These are phyloP conservation scores for Pogoniulus pusillus DNA, from an alignment of 2,797 vertebrate species.

Conservation along the genomic window DNA sequence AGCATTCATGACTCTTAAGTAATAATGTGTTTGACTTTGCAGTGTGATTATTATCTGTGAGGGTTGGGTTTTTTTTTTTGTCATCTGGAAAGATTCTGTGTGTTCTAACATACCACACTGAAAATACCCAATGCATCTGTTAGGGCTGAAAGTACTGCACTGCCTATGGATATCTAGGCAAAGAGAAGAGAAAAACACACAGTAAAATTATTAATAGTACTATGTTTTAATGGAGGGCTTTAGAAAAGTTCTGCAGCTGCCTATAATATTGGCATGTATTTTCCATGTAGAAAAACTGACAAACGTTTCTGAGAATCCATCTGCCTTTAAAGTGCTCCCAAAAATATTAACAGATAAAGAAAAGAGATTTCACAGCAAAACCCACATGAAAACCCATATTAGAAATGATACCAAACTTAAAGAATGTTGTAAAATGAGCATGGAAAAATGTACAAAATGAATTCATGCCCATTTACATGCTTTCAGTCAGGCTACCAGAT, in stretches of 20 bases:
- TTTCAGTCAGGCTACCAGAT: slow-evolving; percentile 94
- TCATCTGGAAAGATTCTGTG: neutral
- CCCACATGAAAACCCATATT: slow-evolving; percentile 77
- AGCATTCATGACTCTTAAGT: neutral
- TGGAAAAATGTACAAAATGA: slow-evolving; percentile 88
- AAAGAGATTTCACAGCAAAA: slow-evolving; percentile 69
- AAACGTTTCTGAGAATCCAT: slow-evolving; percentile 7
- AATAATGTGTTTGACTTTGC: neutral
- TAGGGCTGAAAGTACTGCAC: neutral
- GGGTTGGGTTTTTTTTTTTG: slow-evolving; percentile 15
- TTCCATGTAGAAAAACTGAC: slow-evolving; percentile 55
- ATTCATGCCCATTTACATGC: slow-evolving; percentile 97
- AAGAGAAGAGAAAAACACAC: neutral
- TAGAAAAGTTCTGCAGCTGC: neutral
- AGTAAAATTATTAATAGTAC: slow-evolving; percentile 17
- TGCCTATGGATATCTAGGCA: neutral
- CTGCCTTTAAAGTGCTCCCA: slow-evolving; percentile 61
- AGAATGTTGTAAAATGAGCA: slow-evolving; percentile 82
- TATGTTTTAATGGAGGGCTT: slow-evolving; percentile 31
- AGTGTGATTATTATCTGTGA: neutral
- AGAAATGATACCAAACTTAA: slow-evolving; percentile 80
- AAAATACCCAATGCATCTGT: neutral
- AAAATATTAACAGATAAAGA: slow-evolving; percentile 72
- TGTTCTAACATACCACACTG: neutral
- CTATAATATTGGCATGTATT: neutral